Base-by-base conservation (phyloP, 64 coral and sea anemone species). In the Dendrophyllia cribrosa region DNA sequence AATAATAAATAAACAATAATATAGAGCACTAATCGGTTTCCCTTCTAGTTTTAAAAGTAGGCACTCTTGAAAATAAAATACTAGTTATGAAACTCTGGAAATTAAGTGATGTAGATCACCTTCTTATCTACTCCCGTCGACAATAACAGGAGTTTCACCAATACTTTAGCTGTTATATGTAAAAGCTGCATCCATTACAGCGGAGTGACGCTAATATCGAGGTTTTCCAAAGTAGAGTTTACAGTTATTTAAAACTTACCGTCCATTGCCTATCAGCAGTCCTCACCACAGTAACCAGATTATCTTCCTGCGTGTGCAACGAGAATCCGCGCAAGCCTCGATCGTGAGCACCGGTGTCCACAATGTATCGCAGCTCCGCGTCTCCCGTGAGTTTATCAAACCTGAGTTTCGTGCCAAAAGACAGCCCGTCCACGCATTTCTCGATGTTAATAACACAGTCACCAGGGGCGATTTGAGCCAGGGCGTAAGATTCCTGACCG, bases 281-380 rank as follows among this genome's bases (percentile, higher is more conserved):
- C 82, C 73, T 77, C 4, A 97, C 82, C 58, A 91, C 66, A 47
- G 92, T 88, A 5, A 89, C 70, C 66, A 97, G 85, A 6, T 83
- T 70, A 46, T 68, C 92, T 48, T 78, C 77, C 6, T 94, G 66
- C 9, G 90, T 76, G 73, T 77, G 94, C 66, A 97, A 72, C 6
- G 95, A 87, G 7, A 97, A 88, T 4, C 95, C 95, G 10, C 91
- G 95, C 82, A 75, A 93, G 60, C 61, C 61, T 66, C 55, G 66
- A 56, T 26, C 49, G 72, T 93, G 91, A 10, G 91, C 91, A 77
- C 95, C 95, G n/a, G 86, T 96, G 91, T 96, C 91, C 71, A 96
- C 81, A 85, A 96, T 93, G 70, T 87, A 93, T 51, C 88, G 83
- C 58, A 79, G 95, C 66, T 89, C 78, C 75, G 79, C 76, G 25